Evolutionary conservation across 2,797 vertebrate species (phyloP).

Genomic region (Parauchenoglanis punctatus): DNA sequence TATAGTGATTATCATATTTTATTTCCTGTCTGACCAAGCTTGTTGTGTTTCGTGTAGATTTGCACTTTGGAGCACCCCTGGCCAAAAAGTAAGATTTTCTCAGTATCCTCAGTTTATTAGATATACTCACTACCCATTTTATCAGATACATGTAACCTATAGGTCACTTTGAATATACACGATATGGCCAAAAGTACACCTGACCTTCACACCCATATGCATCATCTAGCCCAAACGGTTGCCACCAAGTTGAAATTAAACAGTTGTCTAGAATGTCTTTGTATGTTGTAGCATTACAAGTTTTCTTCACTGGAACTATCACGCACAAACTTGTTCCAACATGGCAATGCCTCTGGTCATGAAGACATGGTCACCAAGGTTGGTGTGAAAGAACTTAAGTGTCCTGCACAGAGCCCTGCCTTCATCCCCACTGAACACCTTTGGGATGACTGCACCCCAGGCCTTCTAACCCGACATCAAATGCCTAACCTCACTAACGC

Average conservation of each 20-base stretch:
- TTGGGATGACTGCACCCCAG: too few relatives aligned
- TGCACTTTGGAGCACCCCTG: conserved; percentile 85
- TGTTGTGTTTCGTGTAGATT: conserved; percentile 72
- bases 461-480: background rate
- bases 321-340: background rate
- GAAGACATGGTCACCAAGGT: background rate
- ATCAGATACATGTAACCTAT: background rate
- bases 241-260: background rate
- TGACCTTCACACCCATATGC: background rate
- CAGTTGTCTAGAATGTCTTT: background rate
- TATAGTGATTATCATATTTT: background rate
- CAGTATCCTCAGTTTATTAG: background rate
- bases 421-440: too few relatives aligned
- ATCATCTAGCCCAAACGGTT: background rate
- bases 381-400: too few relatives aligned
- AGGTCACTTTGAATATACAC: background rate
- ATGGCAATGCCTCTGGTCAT: background rate
- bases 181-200: background rate
- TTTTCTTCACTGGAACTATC: background rate
- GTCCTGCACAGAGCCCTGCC: too few relatives aligned
- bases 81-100: conserved; percentile 84
- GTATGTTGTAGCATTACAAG: background rate
- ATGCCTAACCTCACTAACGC: background rate
- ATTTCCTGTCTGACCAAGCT: background rate
- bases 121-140: background rate